These are phyloP conservation scores for Drosophila ercepeae DNA, from an alignment of 1,140 invertebrate genomes.

Conservation along the genomic window DNA sequence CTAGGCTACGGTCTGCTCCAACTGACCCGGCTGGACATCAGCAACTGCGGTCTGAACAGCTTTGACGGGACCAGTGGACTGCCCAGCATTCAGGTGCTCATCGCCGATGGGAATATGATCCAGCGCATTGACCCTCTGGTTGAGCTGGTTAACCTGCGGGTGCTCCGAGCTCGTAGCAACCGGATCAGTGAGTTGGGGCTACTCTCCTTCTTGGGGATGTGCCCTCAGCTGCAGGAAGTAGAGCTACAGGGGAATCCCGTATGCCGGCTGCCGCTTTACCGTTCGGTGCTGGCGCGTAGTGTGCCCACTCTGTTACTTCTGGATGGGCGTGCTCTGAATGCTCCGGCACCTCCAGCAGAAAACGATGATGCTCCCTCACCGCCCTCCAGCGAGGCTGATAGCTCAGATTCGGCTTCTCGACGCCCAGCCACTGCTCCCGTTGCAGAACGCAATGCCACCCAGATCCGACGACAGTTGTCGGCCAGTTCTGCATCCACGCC, in stretches of 20 bases:
- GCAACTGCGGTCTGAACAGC: conserved; percentile 86
- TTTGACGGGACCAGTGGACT: conserved; percentile 88
- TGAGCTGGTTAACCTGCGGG: conserved; percentile 65
- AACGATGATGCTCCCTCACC: conserved; percentile 54
- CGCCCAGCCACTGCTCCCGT: conserved; percentile 61
- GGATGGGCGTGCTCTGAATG: conserved; percentile 74
- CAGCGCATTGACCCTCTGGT: conserved; percentile 86
- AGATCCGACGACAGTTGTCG: conserved; percentile 21
- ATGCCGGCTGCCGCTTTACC: conserved; percentile 76
- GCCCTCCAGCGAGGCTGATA: conserved; percentile 61
- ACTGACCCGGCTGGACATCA: conserved; percentile 86
- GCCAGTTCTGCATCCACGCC: conserved; percentile 42
- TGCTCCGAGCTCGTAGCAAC: conserved; percentile 75
- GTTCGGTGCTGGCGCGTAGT: conserved; percentile 73
- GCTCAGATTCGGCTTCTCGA: conserved; percentile 12
- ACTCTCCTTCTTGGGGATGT: conserved; percentile 84
- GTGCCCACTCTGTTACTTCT: conserved; percentile 83
- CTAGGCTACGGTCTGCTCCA: conserved; percentile 87
- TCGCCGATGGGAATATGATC: conserved; percentile 87
- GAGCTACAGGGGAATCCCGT: conserved; percentile 84
- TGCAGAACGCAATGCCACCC: conserved; percentile 37
- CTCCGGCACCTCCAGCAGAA: not conserved
- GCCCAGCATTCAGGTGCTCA: conserved; percentile 86
- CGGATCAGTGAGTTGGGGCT: conserved; percentile 81
- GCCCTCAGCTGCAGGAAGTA: conserved; percentile 82